Evolutionary conservation across 2,797 vertebrate genomes (phyloP).

Genomic region (Spinibarbus caldwelli): DNA sequence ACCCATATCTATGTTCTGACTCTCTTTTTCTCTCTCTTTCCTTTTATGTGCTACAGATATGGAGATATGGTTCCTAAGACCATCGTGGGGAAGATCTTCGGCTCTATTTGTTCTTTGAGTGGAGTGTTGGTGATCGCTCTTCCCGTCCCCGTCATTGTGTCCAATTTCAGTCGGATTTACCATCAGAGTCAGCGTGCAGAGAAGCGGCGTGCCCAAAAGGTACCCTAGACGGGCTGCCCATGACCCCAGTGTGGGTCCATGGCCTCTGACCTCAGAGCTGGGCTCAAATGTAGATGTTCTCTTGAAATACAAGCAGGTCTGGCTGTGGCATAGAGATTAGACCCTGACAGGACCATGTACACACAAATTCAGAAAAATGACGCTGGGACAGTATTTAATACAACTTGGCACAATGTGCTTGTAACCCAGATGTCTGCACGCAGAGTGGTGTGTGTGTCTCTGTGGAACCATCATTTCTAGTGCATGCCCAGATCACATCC

Average conservation of each 20-base stretch:
- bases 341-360: constrained; percentile 1
- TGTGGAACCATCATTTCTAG: constrained; percentile 35
- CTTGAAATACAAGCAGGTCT: neutral
- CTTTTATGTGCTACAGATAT: constrained; percentile 76
- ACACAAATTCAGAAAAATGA: constrained; percentile 27
- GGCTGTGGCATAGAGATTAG: constrained; percentile 37
- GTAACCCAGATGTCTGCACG: constrained; percentile 41
- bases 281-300: constrained; percentile 8
- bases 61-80: constrained; percentile 99
- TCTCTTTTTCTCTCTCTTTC: neutral
- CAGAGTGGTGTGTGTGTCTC: constrained; percentile 42
- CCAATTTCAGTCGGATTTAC: constrained; percentile 98
- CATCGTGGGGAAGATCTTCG: constrained; percentile 95
- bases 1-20: neutral
- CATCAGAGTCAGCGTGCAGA: constrained; percentile 96
- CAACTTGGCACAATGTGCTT: constrained; percentile 37
- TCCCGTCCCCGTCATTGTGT: constrained; percentile 94
- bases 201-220: constrained; percentile 93
- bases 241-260: neutral
- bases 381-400: constrained; percentile 31
- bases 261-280: neutral
- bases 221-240: constrained; percentile 57
- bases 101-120: constrained; percentile 93
- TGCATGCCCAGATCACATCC: constrained; percentile 42
- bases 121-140: constrained; percentile 95